phyloP scores from a whole-genome alignment of 2,888 invertebrate species.

The Agonopterix subpropinquella region DNA sequence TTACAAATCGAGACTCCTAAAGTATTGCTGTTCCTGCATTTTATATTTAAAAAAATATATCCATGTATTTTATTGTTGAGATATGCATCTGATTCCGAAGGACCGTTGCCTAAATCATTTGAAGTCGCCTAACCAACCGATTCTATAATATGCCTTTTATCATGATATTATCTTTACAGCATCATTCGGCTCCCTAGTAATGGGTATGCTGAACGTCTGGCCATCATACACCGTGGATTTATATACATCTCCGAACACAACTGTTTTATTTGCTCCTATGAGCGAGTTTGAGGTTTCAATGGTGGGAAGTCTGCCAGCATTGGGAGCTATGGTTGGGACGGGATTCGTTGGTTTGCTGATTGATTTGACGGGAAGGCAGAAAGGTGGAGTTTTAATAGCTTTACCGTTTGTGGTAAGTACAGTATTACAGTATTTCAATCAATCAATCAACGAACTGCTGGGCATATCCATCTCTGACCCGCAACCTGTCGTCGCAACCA shows the following conservation, averaged over 20 bases:
- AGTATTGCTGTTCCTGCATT: no score
- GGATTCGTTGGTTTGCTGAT: constrained; percentile 59
- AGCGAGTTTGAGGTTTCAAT: constrained; percentile 65
- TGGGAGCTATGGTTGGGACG: constrained; percentile 70
- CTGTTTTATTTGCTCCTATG: constrained; percentile 58
- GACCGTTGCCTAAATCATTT: no score
- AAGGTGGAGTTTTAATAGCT: constrained; percentile 64
- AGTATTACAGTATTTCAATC: neutral
- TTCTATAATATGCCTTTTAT: no score
- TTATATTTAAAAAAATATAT: no score
- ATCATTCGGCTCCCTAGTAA: constrained; percentile 36
- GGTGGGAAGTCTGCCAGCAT: constrained; percentile 71
- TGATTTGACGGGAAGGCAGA: constrained; percentile 70
- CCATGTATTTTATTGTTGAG: no score
- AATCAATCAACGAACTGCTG: no score
- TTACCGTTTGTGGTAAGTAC: constrained; percentile 64
- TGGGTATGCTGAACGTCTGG: constrained; percentile 70
- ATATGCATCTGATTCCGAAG: no score
- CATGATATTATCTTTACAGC: constrained; percentile 25
- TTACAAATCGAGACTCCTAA: no score
- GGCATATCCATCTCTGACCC: no score
- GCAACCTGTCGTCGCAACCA: no score
- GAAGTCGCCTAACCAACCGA: no score
- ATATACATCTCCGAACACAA: constrained; percentile 50
- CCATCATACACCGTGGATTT: constrained; percentile 71